Evolutionary conservation across 2,113 vertebrate species (phyloP), one percentile per base, ranked within the genome.

Genomic region (Athene noctua): DNA sequence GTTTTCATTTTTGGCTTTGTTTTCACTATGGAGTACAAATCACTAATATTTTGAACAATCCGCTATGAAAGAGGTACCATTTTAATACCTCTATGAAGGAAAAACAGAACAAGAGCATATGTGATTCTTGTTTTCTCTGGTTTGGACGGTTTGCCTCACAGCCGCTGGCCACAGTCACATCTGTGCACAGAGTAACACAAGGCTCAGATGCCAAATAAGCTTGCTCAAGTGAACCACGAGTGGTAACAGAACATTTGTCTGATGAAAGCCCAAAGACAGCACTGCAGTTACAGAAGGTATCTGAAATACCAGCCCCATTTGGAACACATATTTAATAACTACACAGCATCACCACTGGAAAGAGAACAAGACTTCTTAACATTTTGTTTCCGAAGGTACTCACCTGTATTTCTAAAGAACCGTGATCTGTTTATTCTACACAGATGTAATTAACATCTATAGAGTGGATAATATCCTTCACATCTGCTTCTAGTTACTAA

Each of bases 401-500:
- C 74, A 91, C 74, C 81, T 88, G 74, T 29, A 51, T 20, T 66
- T 46, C 74, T 59, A 16, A 79, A 81, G 38, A n/a, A 42, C 9
- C 26, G n/a, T 8, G 13, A 52, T 74, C 46, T 85, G 25, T 58
- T 88, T 90, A 23, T 63, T 92, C 66, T 18, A 30, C 62, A 54
- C 51, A 85, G 87, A 40, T 73, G 46, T 85, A 94, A 86, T 86
- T 91, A 92, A 78, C 58, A 78, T 22, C 84, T 59, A 70, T 46
- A 52, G 63, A 93, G 81, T 63, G 46, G 55, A 74, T 85, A 85
- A 92, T 23, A 47, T 4, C 55, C 66, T 80, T 86, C 70, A 59
- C 78, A 94, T 73, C 86, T 94, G 83, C 80, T 66, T 42, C 72
- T 93, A 54, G n/a, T 58, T 68, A 68, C 91, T 86, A 57, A 95